These are phyloP conservation scores for Bufo bufo DNA, from an alignment of 2,113 vertebrate species.

Conservation along the genomic window DNA sequence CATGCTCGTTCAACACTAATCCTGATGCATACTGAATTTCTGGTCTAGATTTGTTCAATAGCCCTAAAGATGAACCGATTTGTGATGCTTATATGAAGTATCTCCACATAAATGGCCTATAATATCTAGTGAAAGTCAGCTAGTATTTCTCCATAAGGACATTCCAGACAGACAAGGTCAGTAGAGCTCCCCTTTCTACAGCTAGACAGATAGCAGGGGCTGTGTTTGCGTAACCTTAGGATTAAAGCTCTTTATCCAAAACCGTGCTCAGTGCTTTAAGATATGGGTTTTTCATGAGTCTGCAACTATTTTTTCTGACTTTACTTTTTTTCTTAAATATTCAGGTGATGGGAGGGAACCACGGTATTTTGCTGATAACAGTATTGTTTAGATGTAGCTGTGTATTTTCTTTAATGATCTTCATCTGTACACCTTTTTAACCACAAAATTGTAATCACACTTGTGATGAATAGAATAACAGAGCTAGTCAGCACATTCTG, in stretches of 20 bases:
- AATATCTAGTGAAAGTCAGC: background rate
- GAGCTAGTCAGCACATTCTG: too few species aligned
- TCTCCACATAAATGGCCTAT: background rate
- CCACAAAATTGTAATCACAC: too few species aligned
- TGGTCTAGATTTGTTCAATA: background rate
- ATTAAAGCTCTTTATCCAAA: slow-evolving; percentile 30
- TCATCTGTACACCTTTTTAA: too few species aligned
- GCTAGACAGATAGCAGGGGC: slow-evolving; percentile 14
- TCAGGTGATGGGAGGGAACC: background rate
- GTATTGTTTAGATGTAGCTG: too few species aligned
- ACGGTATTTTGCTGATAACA: background rate
- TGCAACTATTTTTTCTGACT: background rate
- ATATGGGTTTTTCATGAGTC: background rate
- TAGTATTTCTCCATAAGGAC: slow-evolving; percentile 28
- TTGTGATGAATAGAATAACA: too few species aligned
- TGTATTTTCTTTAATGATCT: too few species aligned
- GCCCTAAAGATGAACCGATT: background rate
- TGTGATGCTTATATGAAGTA: slow-evolving; percentile 23
- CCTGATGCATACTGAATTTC: background rate
- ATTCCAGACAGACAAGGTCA: slow-evolving; percentile 52
- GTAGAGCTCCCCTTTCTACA: background rate
- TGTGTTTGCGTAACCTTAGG: slow-evolving; percentile 37
- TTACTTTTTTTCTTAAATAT: too few species aligned
- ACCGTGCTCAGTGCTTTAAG: background rate
- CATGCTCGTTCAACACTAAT: too few species aligned